phyloP scores from a whole-genome alignment of 2,888 invertebrate species.

The Spilarctia lutea region DNA sequence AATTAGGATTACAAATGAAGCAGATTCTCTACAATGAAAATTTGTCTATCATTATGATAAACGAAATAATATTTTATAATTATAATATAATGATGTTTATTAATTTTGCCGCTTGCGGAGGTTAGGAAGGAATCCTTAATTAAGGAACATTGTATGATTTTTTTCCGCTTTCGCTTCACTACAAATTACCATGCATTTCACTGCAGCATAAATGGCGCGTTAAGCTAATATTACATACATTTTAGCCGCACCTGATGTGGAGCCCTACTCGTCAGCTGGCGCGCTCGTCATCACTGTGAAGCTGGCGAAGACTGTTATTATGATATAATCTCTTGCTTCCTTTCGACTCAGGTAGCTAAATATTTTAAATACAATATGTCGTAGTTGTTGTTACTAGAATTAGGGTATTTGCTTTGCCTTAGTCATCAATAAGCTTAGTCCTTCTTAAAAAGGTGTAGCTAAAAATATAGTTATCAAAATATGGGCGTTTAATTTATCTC shows the following conservation, averaged over 20 bases:
- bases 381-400: not conserved
- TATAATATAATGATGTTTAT: too few relatives aligned
- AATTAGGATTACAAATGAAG: too few relatives aligned
- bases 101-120: not conserved
- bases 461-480: not conserved
- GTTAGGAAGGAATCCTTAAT: not conserved
- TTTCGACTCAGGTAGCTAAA: not conserved
- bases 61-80: too few relatives aligned
- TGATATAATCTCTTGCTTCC: not conserved
- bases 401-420: too few relatives aligned
- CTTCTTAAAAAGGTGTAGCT: not conserved
- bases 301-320: not conserved
- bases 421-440: too few relatives aligned
- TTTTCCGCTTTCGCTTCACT: not conserved
- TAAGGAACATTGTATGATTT: not conserved
- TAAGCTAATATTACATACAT: not conserved
- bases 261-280: not conserved
- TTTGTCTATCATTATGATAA: not conserved
- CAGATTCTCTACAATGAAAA: not conserved
- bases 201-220: not conserved
- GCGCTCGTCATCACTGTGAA: not conserved
- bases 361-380: not conserved
- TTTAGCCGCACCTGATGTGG: not conserved
- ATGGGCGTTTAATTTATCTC: too few relatives aligned
- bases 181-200: not conserved